These are phyloP conservation scores for Bergia puertoricense DNA, from an alignment of 92 coral and sea anemone genomes.

Conservation along the genomic window DNA sequence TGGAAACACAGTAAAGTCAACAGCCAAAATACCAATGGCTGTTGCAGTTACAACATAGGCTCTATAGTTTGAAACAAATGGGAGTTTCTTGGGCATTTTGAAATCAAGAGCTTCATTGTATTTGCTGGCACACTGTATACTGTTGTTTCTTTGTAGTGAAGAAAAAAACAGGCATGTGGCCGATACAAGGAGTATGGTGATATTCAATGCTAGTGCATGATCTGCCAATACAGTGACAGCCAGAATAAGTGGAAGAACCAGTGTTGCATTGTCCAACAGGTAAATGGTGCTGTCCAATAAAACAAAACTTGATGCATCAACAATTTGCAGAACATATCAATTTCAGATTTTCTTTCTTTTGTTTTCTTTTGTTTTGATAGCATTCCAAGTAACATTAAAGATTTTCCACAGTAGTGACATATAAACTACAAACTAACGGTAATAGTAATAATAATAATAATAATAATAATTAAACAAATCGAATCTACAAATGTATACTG, in stretches of 20 bases:
- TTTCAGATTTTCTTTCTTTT: too few relatives aligned
- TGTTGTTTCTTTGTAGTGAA: background rate
- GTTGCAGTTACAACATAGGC: constrained; percentile 91
- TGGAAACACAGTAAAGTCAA: constrained; percentile 85
- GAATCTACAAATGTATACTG: too few relatives aligned
- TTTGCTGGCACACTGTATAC: background rate
- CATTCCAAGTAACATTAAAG: too few relatives aligned
- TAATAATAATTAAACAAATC: too few relatives aligned
- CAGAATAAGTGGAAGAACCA: constrained; percentile 71
- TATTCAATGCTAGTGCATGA: constrained; percentile 46
- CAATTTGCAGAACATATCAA: background rate
- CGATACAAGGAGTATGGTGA: constrained; percentile 37
- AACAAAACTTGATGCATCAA: background rate
- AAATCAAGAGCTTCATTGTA: background rate
- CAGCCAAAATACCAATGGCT: constrained; percentile 88
- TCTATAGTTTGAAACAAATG: constrained; percentile 81
- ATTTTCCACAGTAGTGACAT: too few relatives aligned
- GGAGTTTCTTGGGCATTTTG: constrained; percentile 56
- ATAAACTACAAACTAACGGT: too few relatives aligned
- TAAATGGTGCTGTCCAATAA: constrained; percentile 59
- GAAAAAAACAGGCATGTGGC: constrained; percentile 17
- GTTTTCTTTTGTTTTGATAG: too few relatives aligned
- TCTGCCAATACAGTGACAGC: constrained; percentile 76
- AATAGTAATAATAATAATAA: too few relatives aligned
- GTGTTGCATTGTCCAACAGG: constrained; percentile 62